Evolutionary conservation across 2,888 invertebrate genomes (phyloP), one percentile per base, ranked within the genome.

Genomic region (Melanargia galathea): DNA sequence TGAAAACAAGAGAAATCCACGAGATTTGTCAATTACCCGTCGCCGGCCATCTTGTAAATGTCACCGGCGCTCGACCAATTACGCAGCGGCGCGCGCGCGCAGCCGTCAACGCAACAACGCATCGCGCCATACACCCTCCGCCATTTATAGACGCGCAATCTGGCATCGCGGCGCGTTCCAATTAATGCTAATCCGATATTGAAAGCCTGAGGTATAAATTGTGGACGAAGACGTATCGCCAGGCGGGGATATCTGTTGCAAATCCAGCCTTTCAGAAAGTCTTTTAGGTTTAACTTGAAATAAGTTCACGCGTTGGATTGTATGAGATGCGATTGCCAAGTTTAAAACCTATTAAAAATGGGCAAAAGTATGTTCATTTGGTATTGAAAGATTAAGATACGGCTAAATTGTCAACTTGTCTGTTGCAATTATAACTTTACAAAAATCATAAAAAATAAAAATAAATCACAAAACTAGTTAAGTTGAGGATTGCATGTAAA

Each of bases 21-120:
- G 52, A 52, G 75, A 76, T 91, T 90, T 90, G 90, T 91, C 90
- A 91, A 89, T 88, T 85, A 84, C 80, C 82, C 80, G 82, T 84
- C 86, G 78, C 75, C 88, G 80, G 88, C 89, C 89, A 90, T 90
- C 89, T 90, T 88, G 90, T 89, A 87, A 87, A 87, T 87, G 90
- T 90, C 90, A 80, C 83, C 80, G 80, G 79, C 84, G 79, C 84
- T 79, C 85, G 84, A 88, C 90, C 90, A 91, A 90, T 91, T 90
- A 90, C 90, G 88, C 82, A 80, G 69, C 79, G 76, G 84, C 86
- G 86, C 87, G 79, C 87, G 79, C 78, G 87, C 87, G 86, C 87
- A 79, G 78, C 77, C 84, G 86, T 86, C 87, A 84, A 55, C 54
- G 82, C 81, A 81, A 87, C 88, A 86, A 81, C 86, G 85, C 85